Percentiles rank a stretch among this genome's conserved stretches.
Conservation (phyloP, 2,888 invertebrate species). For the Polyommatus iphigenia region DNA sequence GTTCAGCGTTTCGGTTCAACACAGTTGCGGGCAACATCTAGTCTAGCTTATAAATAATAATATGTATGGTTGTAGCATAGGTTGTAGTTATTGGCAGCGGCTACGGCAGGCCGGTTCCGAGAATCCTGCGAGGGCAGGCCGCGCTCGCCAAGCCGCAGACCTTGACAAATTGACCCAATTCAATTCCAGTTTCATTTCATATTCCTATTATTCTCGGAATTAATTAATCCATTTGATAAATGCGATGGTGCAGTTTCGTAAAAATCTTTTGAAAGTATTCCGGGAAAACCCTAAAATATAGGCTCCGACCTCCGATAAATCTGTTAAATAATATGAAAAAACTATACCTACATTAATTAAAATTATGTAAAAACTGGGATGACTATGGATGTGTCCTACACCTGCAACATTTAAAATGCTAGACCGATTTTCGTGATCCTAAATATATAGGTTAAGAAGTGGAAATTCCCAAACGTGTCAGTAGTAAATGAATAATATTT, state of each 20-base stretch:
- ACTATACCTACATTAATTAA: too few relatives aligned
- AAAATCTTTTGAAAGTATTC: background rate
- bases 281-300: background rate
- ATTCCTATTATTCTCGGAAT: background rate
- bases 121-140: constrained; percentile 22
- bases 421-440: too few relatives aligned
- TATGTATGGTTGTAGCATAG: background rate
- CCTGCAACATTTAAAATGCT: too few relatives aligned
- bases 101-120: background rate
- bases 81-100: constrained; percentile 16
- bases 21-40: background rate
- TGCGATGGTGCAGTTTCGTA: background rate
- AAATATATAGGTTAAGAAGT: too few relatives aligned
- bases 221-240: background rate
- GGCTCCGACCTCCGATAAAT: background rate
- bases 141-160: constrained; percentile 12
- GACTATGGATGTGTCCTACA: too few relatives aligned
- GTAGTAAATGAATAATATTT: too few relatives aligned
- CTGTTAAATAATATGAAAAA: too few relatives aligned
- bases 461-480: too few relatives aligned
- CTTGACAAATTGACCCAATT: constrained; percentile 31
- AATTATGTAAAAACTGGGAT: too few relatives aligned
- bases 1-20: too few relatives aligned
- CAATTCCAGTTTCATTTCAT: constrained; percentile 21
- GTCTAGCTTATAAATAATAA: background rate